Evolutionary conservation across 2,797 vertebrate genomes (phyloP).

Genomic region (Erethizon dorsatum): DNA sequence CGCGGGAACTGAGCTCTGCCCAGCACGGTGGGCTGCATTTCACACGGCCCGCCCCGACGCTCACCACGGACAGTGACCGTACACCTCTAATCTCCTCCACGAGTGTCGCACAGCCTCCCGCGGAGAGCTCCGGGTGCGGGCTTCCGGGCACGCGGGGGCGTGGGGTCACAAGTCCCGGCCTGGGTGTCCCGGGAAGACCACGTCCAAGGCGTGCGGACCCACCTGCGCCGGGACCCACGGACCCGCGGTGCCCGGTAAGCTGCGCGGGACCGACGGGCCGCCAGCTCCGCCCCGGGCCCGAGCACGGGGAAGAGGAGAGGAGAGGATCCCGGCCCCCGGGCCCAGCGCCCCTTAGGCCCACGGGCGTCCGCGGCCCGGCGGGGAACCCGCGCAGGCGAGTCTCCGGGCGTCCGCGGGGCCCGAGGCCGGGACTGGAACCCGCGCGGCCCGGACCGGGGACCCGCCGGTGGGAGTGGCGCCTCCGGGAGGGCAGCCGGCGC

Average conservation of each 20-base stretch:
- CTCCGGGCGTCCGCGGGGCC: background rate
- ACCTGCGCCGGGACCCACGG: background rate
- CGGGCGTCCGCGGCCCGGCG: background rate
- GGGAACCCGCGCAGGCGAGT: background rate
- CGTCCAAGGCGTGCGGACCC: background rate
- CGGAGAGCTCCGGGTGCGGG: background rate
- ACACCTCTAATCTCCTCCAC: background rate
- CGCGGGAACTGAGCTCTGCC: background rate
- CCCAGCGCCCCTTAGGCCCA: background rate
- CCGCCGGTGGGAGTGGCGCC: slow-evolving; percentile 70
- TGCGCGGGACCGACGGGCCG: background rate
- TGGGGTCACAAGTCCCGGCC: background rate
- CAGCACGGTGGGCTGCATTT: background rate
- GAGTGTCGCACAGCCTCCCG: background rate
- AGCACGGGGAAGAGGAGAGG: background rate
- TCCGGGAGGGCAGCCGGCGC: slow-evolving; percentile 69
- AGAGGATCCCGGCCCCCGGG: background rate
- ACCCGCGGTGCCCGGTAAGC: background rate
- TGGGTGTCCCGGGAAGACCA: background rate
- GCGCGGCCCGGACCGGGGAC: background rate
- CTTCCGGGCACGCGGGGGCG: too few species aligned
- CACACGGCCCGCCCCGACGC: background rate
- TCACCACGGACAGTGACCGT: background rate
- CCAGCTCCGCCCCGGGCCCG: background rate
- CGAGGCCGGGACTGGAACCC: slow-evolving; percentile 41